A percentile compares a stretch with the other conserved stretches of the same genome.
phyloP scores from a whole-genome alignment of 2,888 invertebrate genomes.

The Anodontia alba region DNA sequence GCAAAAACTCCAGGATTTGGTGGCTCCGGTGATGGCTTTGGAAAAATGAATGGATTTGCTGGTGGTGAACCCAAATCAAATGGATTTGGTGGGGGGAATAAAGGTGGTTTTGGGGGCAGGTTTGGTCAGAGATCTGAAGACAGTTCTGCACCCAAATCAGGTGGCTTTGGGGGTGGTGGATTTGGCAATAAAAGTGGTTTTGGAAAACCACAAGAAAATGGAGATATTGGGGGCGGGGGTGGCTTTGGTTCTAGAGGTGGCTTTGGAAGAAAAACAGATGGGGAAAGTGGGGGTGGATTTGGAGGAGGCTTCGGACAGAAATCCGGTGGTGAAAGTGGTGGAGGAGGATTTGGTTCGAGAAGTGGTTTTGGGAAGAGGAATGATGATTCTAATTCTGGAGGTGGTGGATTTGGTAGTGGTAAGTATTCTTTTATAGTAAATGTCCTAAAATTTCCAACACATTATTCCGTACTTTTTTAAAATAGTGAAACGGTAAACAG shows the following conservation, averaged over 20 bases:
- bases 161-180: constrained; percentile 23
- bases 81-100: constrained; percentile 27
- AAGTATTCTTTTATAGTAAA: background rate
- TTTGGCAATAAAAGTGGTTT: constrained; percentile 38
- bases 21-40: constrained; percentile 37
- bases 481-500: no score
- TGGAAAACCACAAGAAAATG: constrained; percentile 20
- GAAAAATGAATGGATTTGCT: constrained; percentile 47
- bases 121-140: constrained; percentile 35
- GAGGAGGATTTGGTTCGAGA: constrained; percentile 24
- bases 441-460: no score
- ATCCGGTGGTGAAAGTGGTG: constrained; percentile 8
- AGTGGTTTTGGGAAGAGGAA: constrained; percentile 13
- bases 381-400: no score
- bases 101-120: constrained; percentile 41
- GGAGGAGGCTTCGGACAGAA: constrained; percentile 6
- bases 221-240: constrained; percentile 15
- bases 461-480: no score
- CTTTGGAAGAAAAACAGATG: background rate
- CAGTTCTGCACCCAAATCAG: constrained; percentile 30
- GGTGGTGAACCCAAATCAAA: constrained; percentile 31
- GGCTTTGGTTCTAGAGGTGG: constrained; percentile 16
- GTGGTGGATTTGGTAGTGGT: constrained; percentile 14
- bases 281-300: constrained; percentile 2
- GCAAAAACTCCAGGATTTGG: constrained; percentile 33